Evolutionary conservation across 1,140 invertebrate species (phyloP).

Genomic region (Brachystomella parvula): DNA sequence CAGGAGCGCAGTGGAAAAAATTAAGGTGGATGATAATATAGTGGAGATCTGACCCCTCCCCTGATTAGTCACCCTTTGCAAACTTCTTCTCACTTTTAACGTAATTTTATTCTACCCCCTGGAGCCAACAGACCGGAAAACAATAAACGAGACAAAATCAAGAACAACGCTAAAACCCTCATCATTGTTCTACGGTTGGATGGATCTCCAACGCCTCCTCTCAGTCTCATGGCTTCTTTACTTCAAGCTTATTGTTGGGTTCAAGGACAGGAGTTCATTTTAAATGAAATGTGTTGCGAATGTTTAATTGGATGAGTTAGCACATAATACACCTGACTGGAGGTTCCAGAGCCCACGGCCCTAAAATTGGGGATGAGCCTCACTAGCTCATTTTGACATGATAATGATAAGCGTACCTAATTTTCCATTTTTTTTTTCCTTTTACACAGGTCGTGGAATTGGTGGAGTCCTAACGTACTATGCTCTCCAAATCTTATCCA

Average conservation of each 20-base stretch:
- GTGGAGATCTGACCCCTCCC: background rate
- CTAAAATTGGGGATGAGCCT: too few relatives aligned
- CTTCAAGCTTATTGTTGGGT: background rate
- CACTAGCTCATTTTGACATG: too few relatives aligned
- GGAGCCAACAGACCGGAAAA: background rate
- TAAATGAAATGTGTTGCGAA: too few relatives aligned
- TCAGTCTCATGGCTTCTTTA: background rate
- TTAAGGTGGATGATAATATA: too few relatives aligned
- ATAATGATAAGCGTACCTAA: background rate
- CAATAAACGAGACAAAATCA: background rate
- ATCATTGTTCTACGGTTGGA: background rate
- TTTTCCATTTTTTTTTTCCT: constrained; percentile 9
- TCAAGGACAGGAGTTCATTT: constrained; percentile 12
- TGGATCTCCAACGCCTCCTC: background rate
- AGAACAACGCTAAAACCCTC: background rate
- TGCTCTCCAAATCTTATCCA: constrained; percentile 21
- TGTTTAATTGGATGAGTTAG: too few relatives aligned
- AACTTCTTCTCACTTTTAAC: constrained; percentile 2
- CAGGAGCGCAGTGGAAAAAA: too few relatives aligned
- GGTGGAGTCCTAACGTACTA: constrained; percentile 28
- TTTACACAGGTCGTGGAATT: constrained; percentile 34
- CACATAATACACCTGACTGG: too few relatives aligned
- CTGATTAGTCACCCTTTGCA: constrained; percentile 1
- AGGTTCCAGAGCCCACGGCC: too few relatives aligned
- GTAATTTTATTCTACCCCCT: constrained; percentile 3